Evolutionary conservation across 92 coral and sea anemone genomes (phyloP).

Genomic region (Palythoa grandiflora): DNA sequence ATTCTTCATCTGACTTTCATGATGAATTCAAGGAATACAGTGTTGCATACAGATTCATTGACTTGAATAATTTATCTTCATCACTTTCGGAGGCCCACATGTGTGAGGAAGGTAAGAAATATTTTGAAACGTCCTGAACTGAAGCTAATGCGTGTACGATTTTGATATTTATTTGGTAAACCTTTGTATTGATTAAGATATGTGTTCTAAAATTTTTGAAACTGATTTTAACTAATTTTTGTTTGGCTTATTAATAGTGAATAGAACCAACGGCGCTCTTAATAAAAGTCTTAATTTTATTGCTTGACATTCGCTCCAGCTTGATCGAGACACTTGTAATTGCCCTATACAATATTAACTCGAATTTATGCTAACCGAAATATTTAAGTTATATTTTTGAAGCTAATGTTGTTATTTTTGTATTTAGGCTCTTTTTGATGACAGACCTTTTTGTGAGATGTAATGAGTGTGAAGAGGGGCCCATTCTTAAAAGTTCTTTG

Average conservation of each 20-base stretch:
- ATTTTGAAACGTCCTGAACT: not conserved
- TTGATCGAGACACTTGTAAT: not conserved
- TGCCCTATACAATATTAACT: not conserved
- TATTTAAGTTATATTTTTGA: conserved; percentile 4
- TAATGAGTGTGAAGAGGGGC: conserved; percentile 42
- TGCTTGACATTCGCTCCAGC: conserved; percentile 9
- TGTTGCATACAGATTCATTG: conserved; percentile 47
- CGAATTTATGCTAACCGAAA: conserved; percentile 5
- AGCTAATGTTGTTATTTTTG: conserved; percentile 38
- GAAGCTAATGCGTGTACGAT: not conserved
- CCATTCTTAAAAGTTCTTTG: conserved; percentile 43
- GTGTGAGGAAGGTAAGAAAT: conserved; percentile 61
- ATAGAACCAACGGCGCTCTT: not conserved
- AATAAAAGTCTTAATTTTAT: not conserved
- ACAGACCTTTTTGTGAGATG: conserved; percentile 55
- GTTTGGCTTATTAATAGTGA: not conserved
- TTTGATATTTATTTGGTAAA: conserved; percentile 10
- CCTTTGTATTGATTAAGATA: conserved; percentile 3
- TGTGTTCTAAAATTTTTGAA: conserved; percentile 4
- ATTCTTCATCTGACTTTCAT: conserved; percentile 31
- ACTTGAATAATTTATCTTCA: conserved; percentile 34
- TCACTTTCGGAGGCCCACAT: conserved; percentile 56
- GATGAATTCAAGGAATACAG: conserved; percentile 34
- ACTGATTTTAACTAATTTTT: conserved; percentile 36
- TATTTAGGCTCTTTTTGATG: conserved; percentile 55